Conservation (phyloP, 2,797 vertebrate genomes). For the Scyliorhinus canicula region DNA sequence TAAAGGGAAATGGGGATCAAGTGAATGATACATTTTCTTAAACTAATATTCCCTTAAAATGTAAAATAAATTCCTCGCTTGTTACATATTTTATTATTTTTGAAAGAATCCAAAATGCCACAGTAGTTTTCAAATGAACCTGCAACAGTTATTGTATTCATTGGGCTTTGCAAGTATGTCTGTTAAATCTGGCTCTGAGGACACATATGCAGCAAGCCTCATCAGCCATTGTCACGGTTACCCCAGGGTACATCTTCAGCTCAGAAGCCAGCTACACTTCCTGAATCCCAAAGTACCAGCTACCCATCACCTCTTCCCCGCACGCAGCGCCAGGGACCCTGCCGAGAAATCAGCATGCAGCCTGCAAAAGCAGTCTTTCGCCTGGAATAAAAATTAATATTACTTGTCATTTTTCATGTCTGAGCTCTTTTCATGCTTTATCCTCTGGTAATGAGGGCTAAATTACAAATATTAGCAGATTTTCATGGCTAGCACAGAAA, state of each 20-base stretch:
- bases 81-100: constrained; percentile 35
- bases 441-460: constrained; percentile 81
- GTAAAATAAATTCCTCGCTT: constrained; percentile 32
- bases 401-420: constrained; percentile 84
- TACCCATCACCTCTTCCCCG: constrained; percentile 56
- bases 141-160: constrained; percentile 34
- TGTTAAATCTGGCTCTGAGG: constrained; percentile 57
- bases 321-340: constrained; percentile 58
- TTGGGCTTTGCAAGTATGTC: constrained; percentile 29
- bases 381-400: constrained; percentile 81
- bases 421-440: constrained; percentile 83
- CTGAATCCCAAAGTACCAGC: constrained; percentile 59
- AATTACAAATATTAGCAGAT: constrained; percentile 85
- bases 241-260: constrained; percentile 61
- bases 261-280: constrained; percentile 55
- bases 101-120: constrained; percentile 33
- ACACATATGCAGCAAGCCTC: constrained; percentile 66
- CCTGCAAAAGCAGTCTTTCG: constrained; percentile 74
- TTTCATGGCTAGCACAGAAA: constrained; percentile 83
- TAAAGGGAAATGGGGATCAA: constrained; percentile 28
- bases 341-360: constrained; percentile 78
- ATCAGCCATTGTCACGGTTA: constrained; percentile 61
- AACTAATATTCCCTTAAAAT: constrained; percentile 4
- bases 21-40: constrained; percentile 20
- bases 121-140: constrained; percentile 32